Evolutionary conservation across 1,140 invertebrate species (phyloP).

Genomic region (Conus ventricosus): DNA sequence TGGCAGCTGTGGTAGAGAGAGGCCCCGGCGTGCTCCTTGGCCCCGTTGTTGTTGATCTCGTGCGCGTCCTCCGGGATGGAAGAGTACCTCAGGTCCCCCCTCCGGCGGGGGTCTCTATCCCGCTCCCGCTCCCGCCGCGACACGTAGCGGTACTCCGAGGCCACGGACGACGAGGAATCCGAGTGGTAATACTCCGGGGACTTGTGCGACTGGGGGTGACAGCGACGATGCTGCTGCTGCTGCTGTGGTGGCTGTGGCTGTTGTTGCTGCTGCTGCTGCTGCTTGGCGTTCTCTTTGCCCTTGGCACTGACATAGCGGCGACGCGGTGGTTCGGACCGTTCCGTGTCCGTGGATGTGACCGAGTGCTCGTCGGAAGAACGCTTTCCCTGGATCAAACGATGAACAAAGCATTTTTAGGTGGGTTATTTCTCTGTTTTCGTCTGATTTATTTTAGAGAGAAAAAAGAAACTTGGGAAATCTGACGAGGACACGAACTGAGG

Average conservation of each 20-base stretch:
- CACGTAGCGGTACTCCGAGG: conserved; percentile 11
- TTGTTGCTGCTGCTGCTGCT: not conserved
- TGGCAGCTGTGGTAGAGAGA: conserved; percentile 42
- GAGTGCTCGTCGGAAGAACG: conserved; percentile 35
- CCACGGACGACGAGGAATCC: conserved; percentile 9
- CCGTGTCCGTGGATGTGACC: conserved; percentile 23
- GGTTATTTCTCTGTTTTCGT: too few species aligned
- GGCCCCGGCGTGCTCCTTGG: not conserved
- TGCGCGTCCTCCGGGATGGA: conserved; percentile 32
- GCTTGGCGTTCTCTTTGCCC: conserved; percentile 18
- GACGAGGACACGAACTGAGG: too few species aligned
- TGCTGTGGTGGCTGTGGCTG: not conserved
- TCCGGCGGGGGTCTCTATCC: not conserved
- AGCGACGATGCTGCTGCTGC: not conserved
- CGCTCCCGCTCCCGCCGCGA: not conserved
- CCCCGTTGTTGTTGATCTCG: conserved; percentile 33
- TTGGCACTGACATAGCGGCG: conserved; percentile 24
- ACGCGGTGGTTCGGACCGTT: conserved; percentile 21
- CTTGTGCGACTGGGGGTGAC: not conserved
- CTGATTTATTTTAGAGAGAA: too few species aligned
- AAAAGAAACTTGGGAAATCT: too few species aligned
- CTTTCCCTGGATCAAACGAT: conserved; percentile 11
- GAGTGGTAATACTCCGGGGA: conserved; percentile 20
- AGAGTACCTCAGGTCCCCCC: not conserved
- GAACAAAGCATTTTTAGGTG: too few species aligned